phyloP scores from a whole-genome alignment of 2,113 vertebrate species.

The Actinemys pallida region DNA sequence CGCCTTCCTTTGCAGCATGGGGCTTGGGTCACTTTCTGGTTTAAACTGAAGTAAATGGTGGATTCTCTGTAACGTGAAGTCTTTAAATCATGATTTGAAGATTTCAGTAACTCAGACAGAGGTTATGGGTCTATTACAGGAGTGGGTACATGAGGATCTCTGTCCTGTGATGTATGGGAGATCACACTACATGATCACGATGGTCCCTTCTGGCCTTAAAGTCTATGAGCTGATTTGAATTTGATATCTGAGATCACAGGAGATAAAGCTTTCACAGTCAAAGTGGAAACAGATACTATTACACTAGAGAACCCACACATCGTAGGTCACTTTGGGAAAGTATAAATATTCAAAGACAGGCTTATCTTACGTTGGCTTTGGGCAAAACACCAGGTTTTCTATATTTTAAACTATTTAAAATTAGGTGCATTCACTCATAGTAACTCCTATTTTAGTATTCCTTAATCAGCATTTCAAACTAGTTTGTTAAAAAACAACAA shows the following conservation, averaged over 20 bases:
- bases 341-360: not conserved
- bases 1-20: not conserved
- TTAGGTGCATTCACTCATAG: not conserved
- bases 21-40: not conserved
- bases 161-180: not conserved
- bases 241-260: fast-evolving
- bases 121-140: not conserved
- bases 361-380: not conserved
- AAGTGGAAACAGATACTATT: not conserved
- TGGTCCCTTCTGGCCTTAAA: not conserved
- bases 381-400: not conserved
- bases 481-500: not conserved
- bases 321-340: not conserved
- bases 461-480: not conserved
- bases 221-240: not conserved
- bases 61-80: not conserved
- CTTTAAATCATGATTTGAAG: not conserved
- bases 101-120: not conserved
- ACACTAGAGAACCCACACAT: not conserved
- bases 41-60: not conserved
- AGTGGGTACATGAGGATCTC: not conserved
- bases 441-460: not conserved
- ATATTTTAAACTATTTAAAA: not conserved
- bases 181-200: not conserved
- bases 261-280: not conserved